These are phyloP conservation scores for Linnaemya vulpina DNA, from an alignment of 2,888 invertebrate genomes.

Conservation along the genomic window DNA sequence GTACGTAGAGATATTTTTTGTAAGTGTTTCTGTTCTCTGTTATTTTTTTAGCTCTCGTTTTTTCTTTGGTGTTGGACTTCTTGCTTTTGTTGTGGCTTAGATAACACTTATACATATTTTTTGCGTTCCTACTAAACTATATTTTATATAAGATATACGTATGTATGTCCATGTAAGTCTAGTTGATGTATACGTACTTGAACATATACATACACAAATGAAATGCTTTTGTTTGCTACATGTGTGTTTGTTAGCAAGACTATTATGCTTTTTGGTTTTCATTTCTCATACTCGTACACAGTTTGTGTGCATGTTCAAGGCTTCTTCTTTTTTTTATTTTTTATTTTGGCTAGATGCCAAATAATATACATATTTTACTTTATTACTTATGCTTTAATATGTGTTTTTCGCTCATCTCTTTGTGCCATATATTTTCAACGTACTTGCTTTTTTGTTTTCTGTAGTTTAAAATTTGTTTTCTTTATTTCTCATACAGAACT, in stretches of 20 bases:
- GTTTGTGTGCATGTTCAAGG: slow-evolving; percentile 45
- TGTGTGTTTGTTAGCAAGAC: neutral
- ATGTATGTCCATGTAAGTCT: neutral
- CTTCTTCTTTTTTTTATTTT: slow-evolving; percentile 14
- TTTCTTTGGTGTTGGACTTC: slow-evolving; percentile 29
- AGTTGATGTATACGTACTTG: too few species aligned
- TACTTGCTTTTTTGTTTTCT: slow-evolving; percentile 25
- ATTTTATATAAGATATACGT: slow-evolving; percentile 13
- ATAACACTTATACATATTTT: slow-evolving; percentile 63
- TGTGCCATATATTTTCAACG: neutral
- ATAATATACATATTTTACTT: slow-evolving; percentile 68
- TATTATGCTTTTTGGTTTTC: neutral
- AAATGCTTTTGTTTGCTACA: neutral
- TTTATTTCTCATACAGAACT: slow-evolving; percentile 14
- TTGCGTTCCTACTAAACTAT: slow-evolving; percentile 51
- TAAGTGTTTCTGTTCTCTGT: neutral
- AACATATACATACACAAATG: neutral
- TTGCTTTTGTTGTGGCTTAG: slow-evolving; percentile 66
- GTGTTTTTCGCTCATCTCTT: slow-evolving; percentile 48
- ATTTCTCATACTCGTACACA: neutral
- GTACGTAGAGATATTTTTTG: slow-evolving; percentile 17
- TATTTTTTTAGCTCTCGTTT: slow-evolving; percentile 10
- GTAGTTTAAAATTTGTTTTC: slow-evolving; percentile 17
- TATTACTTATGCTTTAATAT: slow-evolving; percentile 67
- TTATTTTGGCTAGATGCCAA: slow-evolving; percentile 67